phyloP scores from a whole-genome alignment of 2,113 vertebrate genomes.

The Aplodontia rufa region DNA sequence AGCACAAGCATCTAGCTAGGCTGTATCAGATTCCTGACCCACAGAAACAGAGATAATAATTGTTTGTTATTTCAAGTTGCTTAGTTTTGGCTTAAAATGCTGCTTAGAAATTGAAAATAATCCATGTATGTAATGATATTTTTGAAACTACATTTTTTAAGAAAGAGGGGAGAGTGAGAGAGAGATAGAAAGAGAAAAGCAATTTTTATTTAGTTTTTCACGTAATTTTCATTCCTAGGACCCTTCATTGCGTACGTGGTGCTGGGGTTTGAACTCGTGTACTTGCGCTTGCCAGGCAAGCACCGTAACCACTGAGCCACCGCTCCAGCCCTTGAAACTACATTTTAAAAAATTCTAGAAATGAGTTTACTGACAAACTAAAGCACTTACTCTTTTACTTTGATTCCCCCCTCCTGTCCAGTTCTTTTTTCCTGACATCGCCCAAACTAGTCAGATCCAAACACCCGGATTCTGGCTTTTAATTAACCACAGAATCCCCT shows the following conservation, averaged over 20 bases:
- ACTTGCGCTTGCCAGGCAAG: too few species aligned
- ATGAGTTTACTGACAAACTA: neutral
- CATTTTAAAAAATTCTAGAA: neutral
- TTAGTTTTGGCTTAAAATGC: neutral
- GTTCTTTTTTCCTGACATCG: neutral
- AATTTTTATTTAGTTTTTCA: too few species aligned
- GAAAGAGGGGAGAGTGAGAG: too few species aligned
- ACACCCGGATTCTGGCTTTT: neutral
- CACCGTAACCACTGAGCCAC: too few species aligned
- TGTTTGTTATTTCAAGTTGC: neutral
- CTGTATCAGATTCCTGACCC: neutral
- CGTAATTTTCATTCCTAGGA: too few species aligned
- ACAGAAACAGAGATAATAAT: neutral
- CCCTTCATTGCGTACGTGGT: too few species aligned
- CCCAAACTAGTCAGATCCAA: neutral
- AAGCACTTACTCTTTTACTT: neutral
- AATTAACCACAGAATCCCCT: neutral
- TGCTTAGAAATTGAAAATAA: neutral
- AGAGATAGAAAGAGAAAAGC: too few species aligned
- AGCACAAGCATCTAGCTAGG: neutral
- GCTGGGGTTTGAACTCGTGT: too few species aligned
- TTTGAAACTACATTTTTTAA: slow-evolving; percentile 9
- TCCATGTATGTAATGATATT: neutral
- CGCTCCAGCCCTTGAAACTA: too few species aligned
- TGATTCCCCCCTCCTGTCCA: neutral